These are phyloP conservation scores for Aporophyla lueneburgensis DNA, from an alignment of 2,888 invertebrate genomes.

Conservation along the genomic window DNA sequence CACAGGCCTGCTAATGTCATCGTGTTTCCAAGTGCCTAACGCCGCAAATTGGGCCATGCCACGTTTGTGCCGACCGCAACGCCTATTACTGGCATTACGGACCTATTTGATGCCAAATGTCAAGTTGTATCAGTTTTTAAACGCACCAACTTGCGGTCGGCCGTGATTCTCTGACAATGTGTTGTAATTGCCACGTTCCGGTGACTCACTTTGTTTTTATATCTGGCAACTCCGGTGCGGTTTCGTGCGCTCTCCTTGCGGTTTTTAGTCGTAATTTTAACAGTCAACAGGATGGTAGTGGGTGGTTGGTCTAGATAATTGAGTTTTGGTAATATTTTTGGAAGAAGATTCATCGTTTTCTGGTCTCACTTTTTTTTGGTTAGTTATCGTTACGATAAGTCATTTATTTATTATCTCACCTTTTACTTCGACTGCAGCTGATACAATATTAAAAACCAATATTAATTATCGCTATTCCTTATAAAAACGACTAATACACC, in stretches of 20 bases:
- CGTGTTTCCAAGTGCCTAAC: constrained; percentile 56
- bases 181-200: constrained; percentile 77
- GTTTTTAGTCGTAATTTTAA: constrained; percentile 64
- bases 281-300: constrained; percentile 63
- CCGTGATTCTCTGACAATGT: constrained; percentile 79
- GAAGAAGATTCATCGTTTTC: neutral
- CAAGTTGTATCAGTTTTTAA: constrained; percentile 68
- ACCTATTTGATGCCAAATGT: constrained; percentile 67
- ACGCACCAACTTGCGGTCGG: constrained; percentile 61
- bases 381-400: neutral
- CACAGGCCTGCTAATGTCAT: constrained; percentile 55
- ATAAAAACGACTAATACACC: constrained; percentile 36
- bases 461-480: constrained; percentile 17
- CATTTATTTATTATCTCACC: constrained; percentile 5
- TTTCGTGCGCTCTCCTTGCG: constrained; percentile 63
- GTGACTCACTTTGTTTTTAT: constrained; percentile 56
- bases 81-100: constrained; percentile 64
- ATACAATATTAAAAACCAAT: constrained; percentile 26
- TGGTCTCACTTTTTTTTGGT: neutral
- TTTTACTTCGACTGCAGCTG: constrained; percentile 49
- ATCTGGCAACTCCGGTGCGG: constrained; percentile 56
- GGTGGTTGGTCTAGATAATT: constrained; percentile 45
- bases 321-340: constrained; percentile 27
- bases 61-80: constrained; percentile 59
- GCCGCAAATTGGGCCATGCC: constrained; percentile 64